A percentile compares a stretch with the other conserved stretches of the same genome.
Conservation (phyloP, 1,140 invertebrate species). For the Hyphantria cunea region DNA sequence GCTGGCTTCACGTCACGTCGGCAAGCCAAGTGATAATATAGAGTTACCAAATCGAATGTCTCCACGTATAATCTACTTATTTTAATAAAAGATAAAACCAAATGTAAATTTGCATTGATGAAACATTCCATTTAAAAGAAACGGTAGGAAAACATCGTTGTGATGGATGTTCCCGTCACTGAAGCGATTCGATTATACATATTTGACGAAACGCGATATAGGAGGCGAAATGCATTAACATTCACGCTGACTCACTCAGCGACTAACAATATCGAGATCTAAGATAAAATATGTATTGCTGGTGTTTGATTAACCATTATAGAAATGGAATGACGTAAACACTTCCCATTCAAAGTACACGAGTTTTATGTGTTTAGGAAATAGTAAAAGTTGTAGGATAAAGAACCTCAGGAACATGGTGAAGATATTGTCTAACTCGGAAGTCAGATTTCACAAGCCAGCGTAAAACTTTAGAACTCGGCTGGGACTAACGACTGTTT, state of each 20-base stretch:
- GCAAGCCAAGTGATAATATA: constrained; percentile 19
- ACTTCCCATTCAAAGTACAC: constrained; percentile 5
- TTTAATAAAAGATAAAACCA: constrained; percentile 33
- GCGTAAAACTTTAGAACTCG: constrained; percentile 43
- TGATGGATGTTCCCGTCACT: constrained; percentile 60
- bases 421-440: constrained; percentile 43
- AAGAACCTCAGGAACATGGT: constrained; percentile 46
- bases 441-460: constrained; percentile 37
- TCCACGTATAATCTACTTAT: constrained; percentile 20
- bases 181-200: constrained; percentile 51
- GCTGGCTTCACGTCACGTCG: neutral
- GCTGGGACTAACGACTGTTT: constrained; percentile 43
- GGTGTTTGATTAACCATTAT: constrained; percentile 31
- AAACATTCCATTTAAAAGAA: constrained; percentile 51
- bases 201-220: constrained; percentile 65
- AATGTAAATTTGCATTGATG: constrained; percentile 58
- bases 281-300: constrained; percentile 32
- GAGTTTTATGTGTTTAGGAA: constrained; percentile 10
- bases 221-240: constrained; percentile 63
- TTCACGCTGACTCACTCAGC: constrained; percentile 52
- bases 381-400: constrained; percentile 40
- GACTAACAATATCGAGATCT: constrained; percentile 34
- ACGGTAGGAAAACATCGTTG: constrained; percentile 48
- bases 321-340: constrained; percentile 11
- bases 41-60: constrained; percentile 26